These are phyloP conservation scores for Atta colombica DNA, from an alignment of 1,140 invertebrate genomes.

Conservation along the genomic window DNA sequence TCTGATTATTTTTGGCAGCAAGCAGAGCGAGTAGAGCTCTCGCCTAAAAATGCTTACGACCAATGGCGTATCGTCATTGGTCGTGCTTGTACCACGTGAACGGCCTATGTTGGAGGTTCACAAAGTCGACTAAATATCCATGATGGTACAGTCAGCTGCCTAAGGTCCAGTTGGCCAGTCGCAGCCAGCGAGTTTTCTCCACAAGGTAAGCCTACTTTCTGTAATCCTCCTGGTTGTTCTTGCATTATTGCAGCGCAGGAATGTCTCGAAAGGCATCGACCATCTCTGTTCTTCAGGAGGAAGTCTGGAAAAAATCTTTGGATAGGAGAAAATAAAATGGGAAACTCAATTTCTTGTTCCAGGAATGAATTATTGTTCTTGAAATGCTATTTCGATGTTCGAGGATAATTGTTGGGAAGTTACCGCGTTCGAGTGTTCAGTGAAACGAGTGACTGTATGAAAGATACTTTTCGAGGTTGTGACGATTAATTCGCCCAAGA, in stretches of 20 bases:
- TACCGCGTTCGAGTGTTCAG: conserved; percentile 60
- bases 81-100: conserved; percentile 65
- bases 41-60: conserved; percentile 83
- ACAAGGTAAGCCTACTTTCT: conserved; percentile 81
- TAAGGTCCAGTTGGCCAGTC: conserved; percentile 87
- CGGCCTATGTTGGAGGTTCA: conserved; percentile 64
- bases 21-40: conserved; percentile 75
- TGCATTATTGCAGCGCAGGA: neutral
- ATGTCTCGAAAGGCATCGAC: conserved; percentile 11
- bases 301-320: conserved; percentile 22
- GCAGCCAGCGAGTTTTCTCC: conserved; percentile 78
- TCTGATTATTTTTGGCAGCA: conserved; percentile 84
- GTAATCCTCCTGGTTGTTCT: neutral
- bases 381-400: conserved; percentile 5
- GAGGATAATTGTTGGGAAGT: conserved; percentile 12
- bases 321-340: conserved; percentile 7
- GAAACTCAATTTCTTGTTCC: conserved; percentile 5
- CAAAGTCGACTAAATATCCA: conserved; percentile 74
- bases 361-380: conserved; percentile 17
- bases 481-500: conserved; percentile 25
- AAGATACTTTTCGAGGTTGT: conserved; percentile 62
- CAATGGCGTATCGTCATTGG: conserved; percentile 76
- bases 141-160: conserved; percentile 87
- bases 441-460: conserved; percentile 64
- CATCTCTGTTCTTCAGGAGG: conserved; percentile 8